phyloP scores from a whole-genome alignment of 2,888 invertebrate genomes.

The Rambutsinella grinnellia region DNA sequence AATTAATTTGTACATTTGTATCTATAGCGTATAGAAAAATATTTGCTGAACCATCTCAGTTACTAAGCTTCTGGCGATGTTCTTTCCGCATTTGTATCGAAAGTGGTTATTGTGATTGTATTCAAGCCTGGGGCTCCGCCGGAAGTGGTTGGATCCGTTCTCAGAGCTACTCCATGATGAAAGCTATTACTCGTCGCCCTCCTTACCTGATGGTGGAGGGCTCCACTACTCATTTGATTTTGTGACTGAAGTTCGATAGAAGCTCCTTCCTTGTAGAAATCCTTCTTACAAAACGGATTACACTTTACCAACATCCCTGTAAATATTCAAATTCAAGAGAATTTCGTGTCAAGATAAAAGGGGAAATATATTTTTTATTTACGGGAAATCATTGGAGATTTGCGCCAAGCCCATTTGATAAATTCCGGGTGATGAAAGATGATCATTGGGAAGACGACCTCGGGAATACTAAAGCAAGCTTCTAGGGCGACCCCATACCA shows the following conservation, averaged over 20 bases:
- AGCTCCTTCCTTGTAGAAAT: conserved; percentile 1
- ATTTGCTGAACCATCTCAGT: no score
- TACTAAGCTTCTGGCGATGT: no score
- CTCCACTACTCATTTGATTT: conserved; percentile 11
- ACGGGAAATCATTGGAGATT: conserved; percentile 46
- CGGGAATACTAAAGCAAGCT: conserved; percentile 51
- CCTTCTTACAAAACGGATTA: conserved; percentile 24
- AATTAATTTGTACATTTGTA: no score
- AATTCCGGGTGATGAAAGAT: conserved; percentile 54
- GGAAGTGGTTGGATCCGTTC: not conserved
- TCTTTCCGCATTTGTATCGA: no score
- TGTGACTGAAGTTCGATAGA: conserved; percentile 29
- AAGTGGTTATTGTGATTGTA: not conserved
- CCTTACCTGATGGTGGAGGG: not conserved
- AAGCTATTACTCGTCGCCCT: not conserved
- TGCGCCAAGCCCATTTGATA: conserved; percentile 47
- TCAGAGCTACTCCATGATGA: not conserved
- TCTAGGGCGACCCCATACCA: conserved; percentile 55
- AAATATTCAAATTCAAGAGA: not conserved
- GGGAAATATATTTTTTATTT: conserved; percentile 1
- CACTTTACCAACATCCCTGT: conserved; percentile 25
- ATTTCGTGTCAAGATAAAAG: not conserved
- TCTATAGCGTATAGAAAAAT: no score
- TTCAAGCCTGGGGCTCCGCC: not conserved
- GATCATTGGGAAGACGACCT: conserved; percentile 52